Percentiles rank a stretch among this genome's conserved stretches.
Conservation (phyloP, 2,888 invertebrate genomes). For the Drosophila helvetica region DNA sequence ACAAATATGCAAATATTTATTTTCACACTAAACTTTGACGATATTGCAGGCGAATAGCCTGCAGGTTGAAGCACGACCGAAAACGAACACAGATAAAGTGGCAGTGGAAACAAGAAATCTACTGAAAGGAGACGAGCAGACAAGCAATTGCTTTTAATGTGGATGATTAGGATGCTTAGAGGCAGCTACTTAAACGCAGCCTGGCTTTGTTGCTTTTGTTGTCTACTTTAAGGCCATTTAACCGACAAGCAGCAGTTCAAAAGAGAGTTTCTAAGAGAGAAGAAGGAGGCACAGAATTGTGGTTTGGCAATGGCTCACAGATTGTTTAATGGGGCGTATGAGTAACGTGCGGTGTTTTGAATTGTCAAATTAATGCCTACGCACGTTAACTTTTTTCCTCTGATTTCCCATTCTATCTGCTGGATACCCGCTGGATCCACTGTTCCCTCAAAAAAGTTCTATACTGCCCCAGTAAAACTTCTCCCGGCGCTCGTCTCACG, state of each 20-base stretch:
- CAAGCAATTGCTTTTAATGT: constrained; percentile 71
- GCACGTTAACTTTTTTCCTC: constrained; percentile 18
- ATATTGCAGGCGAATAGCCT: constrained; percentile 26
- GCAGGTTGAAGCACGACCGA: constrained; percentile 29
- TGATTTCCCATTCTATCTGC: constrained; percentile 4
- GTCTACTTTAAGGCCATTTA: constrained; percentile 71
- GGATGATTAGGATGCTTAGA: constrained; percentile 63
- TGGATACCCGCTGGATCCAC: not conserved
- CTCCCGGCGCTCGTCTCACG: constrained; percentile 8
- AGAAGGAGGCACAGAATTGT: not conserved
- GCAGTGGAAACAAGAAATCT: constrained; percentile 6
- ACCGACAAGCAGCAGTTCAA: constrained; percentile 43
- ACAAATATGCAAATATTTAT: constrained; percentile 57
- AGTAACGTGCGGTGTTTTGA: constrained; percentile 60
- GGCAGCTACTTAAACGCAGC: constrained; percentile 57
- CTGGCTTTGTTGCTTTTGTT: constrained; percentile 53
- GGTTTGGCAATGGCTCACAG: not conserved
- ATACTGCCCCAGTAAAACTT: constrained; percentile 42
- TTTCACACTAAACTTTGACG: constrained; percentile 44
- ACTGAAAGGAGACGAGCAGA: not conserved
- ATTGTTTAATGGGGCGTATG: constrained; percentile 70
- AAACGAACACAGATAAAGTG: constrained; percentile 15
- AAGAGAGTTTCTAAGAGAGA: constrained; percentile 14
- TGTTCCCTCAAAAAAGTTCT: constrained; percentile 35
- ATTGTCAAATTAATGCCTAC: constrained; percentile 65